A percentile compares a stretch with the other conserved stretches of the same genome.
Evolutionary conservation across 2,888 invertebrate species (phyloP).

Genomic region (Thyatira batis): DNA sequence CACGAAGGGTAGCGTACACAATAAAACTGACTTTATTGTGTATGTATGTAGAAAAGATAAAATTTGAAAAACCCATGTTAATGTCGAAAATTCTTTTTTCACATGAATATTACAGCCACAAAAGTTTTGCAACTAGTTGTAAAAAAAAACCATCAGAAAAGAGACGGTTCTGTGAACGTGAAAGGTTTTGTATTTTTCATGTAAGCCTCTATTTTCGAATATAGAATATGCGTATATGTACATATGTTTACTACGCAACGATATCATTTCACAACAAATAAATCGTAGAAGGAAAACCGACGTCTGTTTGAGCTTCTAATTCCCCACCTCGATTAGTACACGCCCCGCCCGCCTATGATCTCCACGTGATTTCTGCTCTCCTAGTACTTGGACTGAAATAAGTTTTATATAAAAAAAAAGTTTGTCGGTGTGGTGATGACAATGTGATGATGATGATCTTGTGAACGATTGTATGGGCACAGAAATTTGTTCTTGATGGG

Average conservation of each 20-base stretch:
- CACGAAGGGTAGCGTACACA: no score
- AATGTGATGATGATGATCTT: background rate
- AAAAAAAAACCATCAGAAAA: no score
- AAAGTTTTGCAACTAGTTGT: no score
- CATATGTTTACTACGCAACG: background rate
- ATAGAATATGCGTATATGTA: no score
- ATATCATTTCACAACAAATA: background rate
- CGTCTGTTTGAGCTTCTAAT: background rate
- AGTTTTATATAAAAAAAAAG: background rate
- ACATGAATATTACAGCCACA: no score
- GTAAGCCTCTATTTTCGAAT: no score
- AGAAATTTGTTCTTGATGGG: background rate
- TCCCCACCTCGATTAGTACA: conserved; percentile 33
- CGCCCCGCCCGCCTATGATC: conserved; percentile 40
- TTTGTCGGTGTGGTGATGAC: background rate
- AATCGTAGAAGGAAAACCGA: background rate
- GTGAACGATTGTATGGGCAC: background rate
- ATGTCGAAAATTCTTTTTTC: no score
- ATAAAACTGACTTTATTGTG: no score
- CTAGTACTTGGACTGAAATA: conserved; percentile 32
- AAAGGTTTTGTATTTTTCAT: no score
- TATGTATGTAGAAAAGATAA: no score
- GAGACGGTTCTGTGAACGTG: no score
- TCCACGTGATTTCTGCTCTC: conserved; percentile 47
- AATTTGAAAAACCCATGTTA: no score